Conservation (phyloP, 2,797 vertebrate species). For the Florisuga fusca region DNA sequence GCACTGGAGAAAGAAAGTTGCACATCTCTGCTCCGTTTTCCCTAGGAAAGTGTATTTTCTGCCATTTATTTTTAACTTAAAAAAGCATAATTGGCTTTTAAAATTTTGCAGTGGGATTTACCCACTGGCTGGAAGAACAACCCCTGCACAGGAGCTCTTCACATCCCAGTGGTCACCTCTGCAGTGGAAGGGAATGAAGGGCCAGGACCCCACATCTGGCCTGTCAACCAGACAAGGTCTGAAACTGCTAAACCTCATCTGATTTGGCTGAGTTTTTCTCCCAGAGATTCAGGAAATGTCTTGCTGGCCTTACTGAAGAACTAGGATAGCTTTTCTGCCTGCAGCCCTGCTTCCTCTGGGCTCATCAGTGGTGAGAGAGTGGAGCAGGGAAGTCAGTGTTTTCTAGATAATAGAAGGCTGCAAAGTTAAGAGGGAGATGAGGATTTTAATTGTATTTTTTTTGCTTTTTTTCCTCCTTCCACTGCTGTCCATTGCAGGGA, state of each 20-base stretch:
- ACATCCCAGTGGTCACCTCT: neutral
- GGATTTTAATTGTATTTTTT: conserved; percentile 60
- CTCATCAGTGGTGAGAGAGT: neutral
- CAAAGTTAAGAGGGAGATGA: conserved; percentile 23
- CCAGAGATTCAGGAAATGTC: neutral
- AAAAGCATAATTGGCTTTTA: neutral
- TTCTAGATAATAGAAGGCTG: conserved; percentile 45
- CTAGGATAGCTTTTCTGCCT: neutral
- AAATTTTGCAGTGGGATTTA: neutral
- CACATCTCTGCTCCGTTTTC: neutral
- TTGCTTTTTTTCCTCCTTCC: neutral
- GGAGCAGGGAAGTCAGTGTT: neutral
- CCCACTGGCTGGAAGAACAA: neutral
- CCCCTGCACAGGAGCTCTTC: accelerated
- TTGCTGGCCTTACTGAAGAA: neutral
- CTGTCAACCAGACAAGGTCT: neutral
- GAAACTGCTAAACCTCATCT: neutral
- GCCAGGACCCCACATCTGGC: neutral
- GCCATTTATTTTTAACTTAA: neutral
- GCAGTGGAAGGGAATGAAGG: neutral
- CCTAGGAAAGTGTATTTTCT: neutral
- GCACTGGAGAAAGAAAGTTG: neutral
- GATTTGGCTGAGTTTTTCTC: neutral
- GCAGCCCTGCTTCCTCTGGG: neutral
- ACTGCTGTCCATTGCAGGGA: neutral